Base-by-base conservation (phyloP, 2,888 invertebrate species). In the Argyresthia goedartella region DNA sequence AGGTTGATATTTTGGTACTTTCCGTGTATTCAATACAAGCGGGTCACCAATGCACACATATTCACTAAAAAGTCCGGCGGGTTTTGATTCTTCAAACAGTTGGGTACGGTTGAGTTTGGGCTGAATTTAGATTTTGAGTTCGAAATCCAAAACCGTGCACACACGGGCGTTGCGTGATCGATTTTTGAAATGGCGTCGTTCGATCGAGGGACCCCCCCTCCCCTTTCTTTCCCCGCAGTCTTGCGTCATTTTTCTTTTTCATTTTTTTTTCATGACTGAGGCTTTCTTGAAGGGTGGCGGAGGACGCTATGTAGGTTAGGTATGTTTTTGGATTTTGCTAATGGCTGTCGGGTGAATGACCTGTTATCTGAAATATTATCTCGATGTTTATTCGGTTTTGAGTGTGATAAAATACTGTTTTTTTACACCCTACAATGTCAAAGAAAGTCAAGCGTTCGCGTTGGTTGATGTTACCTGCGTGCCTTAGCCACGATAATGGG, bases 161-260 rank as follows among this genome's bases (percentile, higher is more conserved):
- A 81, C 78, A 77, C 80, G 76, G 79, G 72, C 70, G 66, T 61
- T 46, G n/a, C n/a, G 69, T 74, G 76, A 82, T 82, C 81, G 82
- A 82, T 82, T 82, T 82, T 82, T 70, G 78, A 82, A 77, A 77
- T 65, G 68, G 66, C 68, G 69, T 59, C 61, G 63, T 71, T 69
- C 60, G 65, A n/a, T n/a, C n/a, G n/a, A n/a, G 63, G 64, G 63
- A 64, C 64, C 60, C 55, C 44, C 53, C 47, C 57, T 56, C 59
- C 62, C 52, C 59, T 52, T 57, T 62, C 60, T 60, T 56, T 59
- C 59, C 60, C 66, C 62, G 63, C 56, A 47, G 50, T 16, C 45
- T 34, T 43, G 10, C 13, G 9, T 16, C 39, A 8, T 14, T 11
- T 25, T 25, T 49, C 36, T 48, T 35, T 2, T 46, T 46, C 9